A percentile compares a stretch with the other conserved stretches of the same genome.
Conservation (phyloP, 2,797 vertebrate genomes). For the Macrochelys suwanniensis region DNA sequence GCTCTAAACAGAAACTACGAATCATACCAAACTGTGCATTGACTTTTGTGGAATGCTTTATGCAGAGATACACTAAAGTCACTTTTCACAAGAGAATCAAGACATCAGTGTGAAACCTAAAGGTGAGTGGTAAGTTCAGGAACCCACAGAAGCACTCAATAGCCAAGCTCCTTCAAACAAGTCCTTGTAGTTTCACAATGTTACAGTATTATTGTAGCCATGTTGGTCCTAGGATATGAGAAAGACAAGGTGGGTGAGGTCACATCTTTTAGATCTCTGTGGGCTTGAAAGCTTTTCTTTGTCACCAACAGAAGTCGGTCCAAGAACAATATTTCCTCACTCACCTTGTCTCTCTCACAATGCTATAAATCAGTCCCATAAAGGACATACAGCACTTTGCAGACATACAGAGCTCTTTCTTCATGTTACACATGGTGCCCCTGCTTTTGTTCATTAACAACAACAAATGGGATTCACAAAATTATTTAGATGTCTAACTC, state of each 20-base stretch:
- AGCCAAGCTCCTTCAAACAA: no score
- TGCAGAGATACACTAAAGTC: no score
- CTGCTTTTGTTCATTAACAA: background rate
- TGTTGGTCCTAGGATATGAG: background rate
- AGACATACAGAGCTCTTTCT: background rate
- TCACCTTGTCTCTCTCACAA: no score
- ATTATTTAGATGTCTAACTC: background rate
- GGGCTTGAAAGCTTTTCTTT: background rate
- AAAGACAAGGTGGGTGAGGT: background rate
- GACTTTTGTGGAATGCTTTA: no score
- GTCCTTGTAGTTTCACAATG: background rate
- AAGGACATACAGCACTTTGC: background rate
- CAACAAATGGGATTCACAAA: background rate
- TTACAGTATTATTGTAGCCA: background rate
- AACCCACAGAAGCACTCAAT: no score
- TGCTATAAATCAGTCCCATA: no score
- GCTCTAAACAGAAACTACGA: rapidly evolving
- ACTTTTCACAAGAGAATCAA: no score
- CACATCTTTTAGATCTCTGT: background rate
- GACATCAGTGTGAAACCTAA: no score
- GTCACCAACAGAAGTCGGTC: background rate
- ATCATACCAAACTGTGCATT: background rate
- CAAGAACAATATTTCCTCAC: background rate
- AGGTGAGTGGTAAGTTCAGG: no score
- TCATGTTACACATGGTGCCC: background rate